A percentile compares a stretch with the other conserved stretches of the same genome.
Evolutionary conservation across 2,888 invertebrate species (phyloP).

Genomic region (Isoperla grammatica): DNA sequence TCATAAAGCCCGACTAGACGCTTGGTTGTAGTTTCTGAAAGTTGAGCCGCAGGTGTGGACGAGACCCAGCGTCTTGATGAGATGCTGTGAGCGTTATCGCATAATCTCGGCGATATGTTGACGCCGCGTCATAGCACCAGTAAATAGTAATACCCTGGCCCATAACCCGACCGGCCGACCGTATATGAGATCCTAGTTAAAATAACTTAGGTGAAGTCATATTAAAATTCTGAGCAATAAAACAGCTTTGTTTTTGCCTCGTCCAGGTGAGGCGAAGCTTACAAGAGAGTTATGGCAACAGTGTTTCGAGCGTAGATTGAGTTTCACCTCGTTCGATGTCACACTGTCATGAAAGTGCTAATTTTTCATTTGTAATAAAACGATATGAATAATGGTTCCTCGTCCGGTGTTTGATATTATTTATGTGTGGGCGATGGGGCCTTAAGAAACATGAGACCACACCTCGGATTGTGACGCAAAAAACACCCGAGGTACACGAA

Average conservation of each 20-base stretch:
- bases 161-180: not conserved
- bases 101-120: constrained; percentile 17
- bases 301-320: too few relatives aligned
- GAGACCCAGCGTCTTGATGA: constrained; percentile 14
- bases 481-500: not conserved
- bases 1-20: constrained; percentile 5
- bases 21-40: constrained; percentile 19
- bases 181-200: constrained; percentile 9
- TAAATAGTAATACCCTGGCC: not conserved
- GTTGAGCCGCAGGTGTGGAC: constrained; percentile 14
- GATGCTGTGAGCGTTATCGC: constrained; percentile 15
- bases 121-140: constrained; percentile 10
- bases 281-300: too few relatives aligned
- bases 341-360: not conserved
- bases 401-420: constrained; percentile 7
- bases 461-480: not conserved
- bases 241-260: too few relatives aligned
- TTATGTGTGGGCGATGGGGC: not conserved
- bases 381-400: constrained; percentile 7
- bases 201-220: constrained; percentile 23
- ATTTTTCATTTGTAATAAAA: constrained; percentile 7
- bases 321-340: constrained; percentile 5
- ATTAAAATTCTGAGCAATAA: constrained; percentile 23
- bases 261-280: not conserved
- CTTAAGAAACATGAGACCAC: not conserved